Base-by-base conservation (phyloP, 2,797 vertebrate species). In the Crocidura indochinensis region DNA sequence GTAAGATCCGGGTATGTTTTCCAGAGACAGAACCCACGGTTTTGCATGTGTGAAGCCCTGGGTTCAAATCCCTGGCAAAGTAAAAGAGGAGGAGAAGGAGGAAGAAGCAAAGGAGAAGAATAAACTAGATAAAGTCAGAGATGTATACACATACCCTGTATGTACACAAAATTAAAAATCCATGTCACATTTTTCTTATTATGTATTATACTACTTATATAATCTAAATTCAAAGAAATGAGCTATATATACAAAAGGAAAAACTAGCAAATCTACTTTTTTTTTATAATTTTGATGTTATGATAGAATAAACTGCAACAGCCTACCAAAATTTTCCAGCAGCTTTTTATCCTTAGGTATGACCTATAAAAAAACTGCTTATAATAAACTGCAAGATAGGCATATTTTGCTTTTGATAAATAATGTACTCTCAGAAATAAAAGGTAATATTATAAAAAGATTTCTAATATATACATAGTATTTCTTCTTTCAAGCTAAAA, bases 321-420 rank as follows among this genome's bases (percentile, higher is more conserved):
- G 20, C 49, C 44, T 79, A 73, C 47, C 53, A 26, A 74, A 94
- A 93, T 73, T 47, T 74, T 47, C 38, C 71, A 68, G 8, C 27
- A 71, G 19, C 26, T 3, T 87, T 80, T 64, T 69, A 73, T 84
- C 53, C 75, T 83, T 82, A 74, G 67, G 47, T 89, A 82, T 60
- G 29, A 76, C 46, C 27, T 86, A 69, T 60, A 68, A 79, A 60
- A 20, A 46, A 8, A 29, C 11, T 69, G 49, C 31, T 51, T 77
- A 46, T 72, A 75, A 84, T n/a, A 76, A 93, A 75, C n/a, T 17
- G 24, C 24, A 56, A 78, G 24, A 47, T 5, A 29, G 38, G 19
- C 22, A 82, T 38, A 4, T 31, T 94, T 85, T 92, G 24, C 27
- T 67, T 79, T 87, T 53, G 31, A 80, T 10, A 87, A 89, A 81